phyloP scores from a whole-genome alignment of 1,140 invertebrate genomes.

The Pararge aegeria region DNA sequence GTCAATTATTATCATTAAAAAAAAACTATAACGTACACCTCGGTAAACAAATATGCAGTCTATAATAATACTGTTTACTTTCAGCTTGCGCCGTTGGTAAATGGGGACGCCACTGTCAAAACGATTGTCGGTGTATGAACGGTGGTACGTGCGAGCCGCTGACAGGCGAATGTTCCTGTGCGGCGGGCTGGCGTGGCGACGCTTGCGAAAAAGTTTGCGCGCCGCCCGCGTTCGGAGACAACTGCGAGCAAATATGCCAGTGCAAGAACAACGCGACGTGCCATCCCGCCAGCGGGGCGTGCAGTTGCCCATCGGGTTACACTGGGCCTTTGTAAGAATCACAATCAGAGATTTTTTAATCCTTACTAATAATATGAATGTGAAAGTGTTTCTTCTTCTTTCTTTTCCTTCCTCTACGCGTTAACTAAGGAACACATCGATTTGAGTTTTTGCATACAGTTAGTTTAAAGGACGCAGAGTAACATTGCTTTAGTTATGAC shows the following conservation, averaged over 20 bases:
- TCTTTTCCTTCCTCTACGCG: too few relatives aligned
- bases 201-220: constrained; percentile 86
- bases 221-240: constrained; percentile 85
- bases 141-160: constrained; percentile 90
- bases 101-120: constrained; percentile 88
- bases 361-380: too few relatives aligned
- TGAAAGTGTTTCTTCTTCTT: too few relatives aligned
- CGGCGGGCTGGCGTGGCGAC: constrained; percentile 84
- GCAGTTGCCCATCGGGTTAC: constrained; percentile 85
- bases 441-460: too few relatives aligned
- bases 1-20: too few relatives aligned
- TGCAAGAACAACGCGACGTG: constrained; percentile 93
- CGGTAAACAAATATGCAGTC: too few relatives aligned
- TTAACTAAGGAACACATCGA: too few relatives aligned
- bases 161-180: constrained; percentile 85
- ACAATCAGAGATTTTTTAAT: neutral
- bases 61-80: constrained; percentile 12
- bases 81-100: constrained; percentile 84
- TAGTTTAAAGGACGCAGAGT: too few relatives aligned
- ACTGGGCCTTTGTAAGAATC: constrained; percentile 80
- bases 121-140: constrained; percentile 93
- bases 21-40: too few relatives aligned
- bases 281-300: constrained; percentile 85
- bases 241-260: constrained; percentile 88
- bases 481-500: too few relatives aligned